phyloP scores from a whole-genome alignment of 2,797 vertebrate species.

The Acrocephalus scirpaceus region DNA sequence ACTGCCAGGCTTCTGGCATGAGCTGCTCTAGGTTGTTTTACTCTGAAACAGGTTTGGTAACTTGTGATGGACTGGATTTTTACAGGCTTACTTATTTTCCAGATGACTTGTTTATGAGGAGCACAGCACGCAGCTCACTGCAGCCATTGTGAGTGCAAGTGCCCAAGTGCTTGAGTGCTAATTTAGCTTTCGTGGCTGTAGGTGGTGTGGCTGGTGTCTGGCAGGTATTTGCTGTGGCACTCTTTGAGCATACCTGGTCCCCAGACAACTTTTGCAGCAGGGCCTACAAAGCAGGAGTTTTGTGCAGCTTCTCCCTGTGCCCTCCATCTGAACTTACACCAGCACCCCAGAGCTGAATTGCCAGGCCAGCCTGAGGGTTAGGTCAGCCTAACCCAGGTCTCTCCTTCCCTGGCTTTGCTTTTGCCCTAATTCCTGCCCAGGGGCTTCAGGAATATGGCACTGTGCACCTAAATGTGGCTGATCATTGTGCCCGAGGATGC shows the following conservation, averaged over 20 bases:
- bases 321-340: background rate
- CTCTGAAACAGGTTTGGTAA: slow-evolving; percentile 62
- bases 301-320: background rate
- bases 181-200: slow-evolving; percentile 27
- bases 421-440: background rate
- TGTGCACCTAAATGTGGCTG: slow-evolving; percentile 17
- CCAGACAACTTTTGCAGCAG: background rate
- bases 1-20: background rate
- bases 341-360: background rate
- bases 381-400: background rate
- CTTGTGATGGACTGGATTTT: slow-evolving; percentile 49
- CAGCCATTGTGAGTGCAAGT: slow-evolving; percentile 5
- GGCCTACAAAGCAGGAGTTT: background rate
- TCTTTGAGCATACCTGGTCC: background rate
- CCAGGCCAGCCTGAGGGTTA: background rate
- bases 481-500: slow-evolving; percentile 14
- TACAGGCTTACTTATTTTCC: slow-evolving; percentile 60
- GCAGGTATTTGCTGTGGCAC: background rate
- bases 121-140: background rate
- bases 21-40: slow-evolving; percentile 15
- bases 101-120: slow-evolving; percentile 64
- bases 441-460: background rate
- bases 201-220: slow-evolving; percentile 34
- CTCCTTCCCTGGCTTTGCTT: background rate
- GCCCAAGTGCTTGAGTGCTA: background rate